Evolutionary conservation across 2,797 vertebrate species (phyloP), one percentile per base, ranked within the genome.

Genomic region (Percopsis omiscomaycus): DNA sequence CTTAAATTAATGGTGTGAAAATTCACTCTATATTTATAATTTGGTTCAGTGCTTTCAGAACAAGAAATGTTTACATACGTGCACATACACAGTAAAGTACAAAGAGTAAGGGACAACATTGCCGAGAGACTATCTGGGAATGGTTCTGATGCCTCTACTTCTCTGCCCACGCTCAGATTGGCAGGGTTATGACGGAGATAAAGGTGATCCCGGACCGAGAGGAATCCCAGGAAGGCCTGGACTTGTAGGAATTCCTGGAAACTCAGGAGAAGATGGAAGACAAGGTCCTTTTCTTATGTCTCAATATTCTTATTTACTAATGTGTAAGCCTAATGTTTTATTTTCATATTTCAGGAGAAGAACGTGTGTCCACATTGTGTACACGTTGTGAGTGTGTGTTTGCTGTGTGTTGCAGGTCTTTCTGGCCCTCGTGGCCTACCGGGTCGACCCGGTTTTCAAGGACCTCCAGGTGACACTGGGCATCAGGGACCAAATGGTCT

Each of bases 161-260:
- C 28, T 67, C 13, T 49, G 42, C 55, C 49, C 3, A 37, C 9
- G 9, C 67, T 0, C 5, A 87, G 84, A 3, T 42, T 12, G 8
- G 12, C 64, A 12, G 45, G 83, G 78, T 14, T 11, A 5, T 45
- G 72, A 68, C 54, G 88, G 88, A 62, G 68, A 84, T 64, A 64
- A 61, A 65, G 88, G 86, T 50, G 75, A 84, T 16, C 67, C 22
- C 3, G 89, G 88, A 63, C 37, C 1, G 0, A 71, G 0, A 0
- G 89, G 89, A 56, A 52, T 11, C 2, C 32, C 54, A 13, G 88
- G 86, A 56, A 22, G 15, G 5, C 68, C 63, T 14, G 89, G 89
- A 64, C 22, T n/a, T 15, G 48, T 5, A 49, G 86, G 86, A 10
- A n/a, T 3, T 59, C 4, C 13, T 0, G 89, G 86, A 10, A 67